These are phyloP conservation scores for Catajapyx aquilonaris DNA, from an alignment of 1,140 invertebrate genomes.

Conservation along the genomic window DNA sequence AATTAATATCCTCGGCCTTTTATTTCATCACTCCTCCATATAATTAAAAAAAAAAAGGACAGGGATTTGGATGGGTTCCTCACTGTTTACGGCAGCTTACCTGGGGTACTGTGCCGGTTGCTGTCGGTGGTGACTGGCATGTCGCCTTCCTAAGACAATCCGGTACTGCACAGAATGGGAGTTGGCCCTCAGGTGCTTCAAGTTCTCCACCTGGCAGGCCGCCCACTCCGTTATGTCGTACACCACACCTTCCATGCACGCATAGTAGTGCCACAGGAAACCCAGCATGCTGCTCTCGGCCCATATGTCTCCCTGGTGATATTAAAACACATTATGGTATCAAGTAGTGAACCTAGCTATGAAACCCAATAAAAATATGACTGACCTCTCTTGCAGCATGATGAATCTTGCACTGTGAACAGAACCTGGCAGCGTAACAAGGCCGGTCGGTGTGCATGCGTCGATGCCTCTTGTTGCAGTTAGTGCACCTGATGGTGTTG, in stretches of 20 bases:
- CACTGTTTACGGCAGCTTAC: not conserved
- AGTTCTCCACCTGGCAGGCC: conserved; percentile 64
- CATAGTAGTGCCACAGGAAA: conserved; percentile 78
- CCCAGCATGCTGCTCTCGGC: conserved; percentile 73
- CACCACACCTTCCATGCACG: conserved; percentile 85
- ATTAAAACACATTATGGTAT: conserved; percentile 2
- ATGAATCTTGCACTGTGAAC: conserved; percentile 67
- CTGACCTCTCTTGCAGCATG: conserved; percentile 75
- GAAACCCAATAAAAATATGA: conserved; percentile 4
- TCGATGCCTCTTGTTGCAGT: conserved; percentile 73
- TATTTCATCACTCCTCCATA: not conserved
- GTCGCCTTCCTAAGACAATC: conserved; percentile 47
- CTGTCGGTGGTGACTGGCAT: conserved; percentile 10
- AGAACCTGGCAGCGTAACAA: conserved; percentile 73
- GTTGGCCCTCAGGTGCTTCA: conserved; percentile 60
- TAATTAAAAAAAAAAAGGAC: not conserved
- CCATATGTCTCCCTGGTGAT: conserved; percentile 75
- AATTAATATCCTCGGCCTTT: conserved; percentile 5
- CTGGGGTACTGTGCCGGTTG: not conserved
- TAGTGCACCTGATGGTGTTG: conserved; percentile 73
- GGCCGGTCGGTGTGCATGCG: conserved; percentile 61
- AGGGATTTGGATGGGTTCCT: not conserved
- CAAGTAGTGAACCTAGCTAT: conserved; percentile 7
- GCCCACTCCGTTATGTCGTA: conserved; percentile 94
- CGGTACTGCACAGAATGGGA: conserved; percentile 80